phyloP scores from a whole-genome alignment of 2,888 invertebrate genomes.

The Galerucella nymphaeae region DNA sequence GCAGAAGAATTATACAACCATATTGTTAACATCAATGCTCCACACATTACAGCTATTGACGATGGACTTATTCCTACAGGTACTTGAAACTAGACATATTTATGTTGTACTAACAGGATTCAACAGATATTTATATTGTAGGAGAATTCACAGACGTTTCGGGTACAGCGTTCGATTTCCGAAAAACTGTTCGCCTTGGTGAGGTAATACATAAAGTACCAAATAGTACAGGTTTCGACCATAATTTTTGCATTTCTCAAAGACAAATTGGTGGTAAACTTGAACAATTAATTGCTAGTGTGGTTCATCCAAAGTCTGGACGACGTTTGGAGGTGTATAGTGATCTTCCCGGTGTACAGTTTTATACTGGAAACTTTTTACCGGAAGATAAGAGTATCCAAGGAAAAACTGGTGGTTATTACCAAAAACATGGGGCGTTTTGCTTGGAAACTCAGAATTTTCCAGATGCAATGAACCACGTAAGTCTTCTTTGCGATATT shows the following conservation, averaged over 20 bases:
- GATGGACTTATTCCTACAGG: conserved; percentile 79
- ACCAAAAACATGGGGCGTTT: conserved; percentile 72
- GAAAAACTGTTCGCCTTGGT: conserved; percentile 73
- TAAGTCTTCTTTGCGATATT: conserved; percentile 67
- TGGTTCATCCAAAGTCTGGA: conserved; percentile 73
- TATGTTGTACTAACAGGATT: no score
- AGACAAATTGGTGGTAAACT: conserved; percentile 59
- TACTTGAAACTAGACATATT: conserved; percentile 36
- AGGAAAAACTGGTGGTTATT: conserved; percentile 50
- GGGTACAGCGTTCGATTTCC: conserved; percentile 79
- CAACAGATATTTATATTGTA: conserved; percentile 55
- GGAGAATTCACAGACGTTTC: conserved; percentile 78
- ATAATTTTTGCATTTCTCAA: conserved; percentile 81
- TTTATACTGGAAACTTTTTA: conserved; percentile 85
- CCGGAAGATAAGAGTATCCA: conserved; percentile 66
- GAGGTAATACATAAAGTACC: conserved; percentile 75
- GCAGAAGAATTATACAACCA: conserved; percentile 75
- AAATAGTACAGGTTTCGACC: conserved; percentile 78
- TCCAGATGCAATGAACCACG: conserved; percentile 89
- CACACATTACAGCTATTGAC: conserved; percentile 78
- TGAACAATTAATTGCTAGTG: conserved; percentile 71
- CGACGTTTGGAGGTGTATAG: conserved; percentile 78
- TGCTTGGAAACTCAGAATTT: conserved; percentile 93
- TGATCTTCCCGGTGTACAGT: conserved; percentile 90
- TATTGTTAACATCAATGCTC: conserved; percentile 78